phyloP scores from a whole-genome alignment of 1,140 invertebrate genomes.

The Panagrolaimus sp. region DNA sequence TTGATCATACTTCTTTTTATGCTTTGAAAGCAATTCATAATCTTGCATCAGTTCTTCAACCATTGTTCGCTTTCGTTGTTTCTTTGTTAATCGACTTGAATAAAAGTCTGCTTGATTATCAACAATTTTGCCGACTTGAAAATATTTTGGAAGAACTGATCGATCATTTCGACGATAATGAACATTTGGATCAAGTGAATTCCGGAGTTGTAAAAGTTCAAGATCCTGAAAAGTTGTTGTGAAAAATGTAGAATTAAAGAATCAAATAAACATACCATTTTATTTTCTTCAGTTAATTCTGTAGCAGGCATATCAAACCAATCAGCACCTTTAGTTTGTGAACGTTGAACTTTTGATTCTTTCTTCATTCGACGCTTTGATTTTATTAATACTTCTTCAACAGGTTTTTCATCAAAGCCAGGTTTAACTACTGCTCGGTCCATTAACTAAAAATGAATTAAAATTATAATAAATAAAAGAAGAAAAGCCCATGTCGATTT shows the following conservation, averaged over 20 bases:
- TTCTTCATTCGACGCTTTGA: slow-evolving; percentile 19
- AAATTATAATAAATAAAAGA: too few relatives aligned
- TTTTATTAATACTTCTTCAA: slow-evolving; percentile 15
- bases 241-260: too few relatives aligned
- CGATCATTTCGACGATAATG: slow-evolving; percentile 89
- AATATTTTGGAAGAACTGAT: slow-evolving; percentile 72
- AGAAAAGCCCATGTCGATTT: too few relatives aligned
- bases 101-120: slow-evolving; percentile 66
- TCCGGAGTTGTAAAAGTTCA: slow-evolving; percentile 80
- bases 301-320: slow-evolving; percentile 83
- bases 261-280: too few relatives aligned
- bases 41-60: slow-evolving; percentile 85
- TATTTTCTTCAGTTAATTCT: slow-evolving; percentile 78
- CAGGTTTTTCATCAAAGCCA: slow-evolving; percentile 17
- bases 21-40: slow-evolving; percentile 68
- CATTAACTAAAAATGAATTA: slow-evolving; percentile 24
- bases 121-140: slow-evolving; percentile 64
- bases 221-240: too few relatives aligned
- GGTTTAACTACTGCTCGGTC: slow-evolving; percentile 21
- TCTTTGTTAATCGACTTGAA: slow-evolving; percentile 71
- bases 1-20: slow-evolving; percentile 29
- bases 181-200: slow-evolving; percentile 80
- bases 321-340: slow-evolving; percentile 67
- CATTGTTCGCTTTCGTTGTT: slow-evolving; percentile 77
- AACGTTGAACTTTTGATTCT: slow-evolving; percentile 3